phyloP scores from a whole-genome alignment of 2,113 vertebrate genomes.

The Neotragus pygmaeus region DNA sequence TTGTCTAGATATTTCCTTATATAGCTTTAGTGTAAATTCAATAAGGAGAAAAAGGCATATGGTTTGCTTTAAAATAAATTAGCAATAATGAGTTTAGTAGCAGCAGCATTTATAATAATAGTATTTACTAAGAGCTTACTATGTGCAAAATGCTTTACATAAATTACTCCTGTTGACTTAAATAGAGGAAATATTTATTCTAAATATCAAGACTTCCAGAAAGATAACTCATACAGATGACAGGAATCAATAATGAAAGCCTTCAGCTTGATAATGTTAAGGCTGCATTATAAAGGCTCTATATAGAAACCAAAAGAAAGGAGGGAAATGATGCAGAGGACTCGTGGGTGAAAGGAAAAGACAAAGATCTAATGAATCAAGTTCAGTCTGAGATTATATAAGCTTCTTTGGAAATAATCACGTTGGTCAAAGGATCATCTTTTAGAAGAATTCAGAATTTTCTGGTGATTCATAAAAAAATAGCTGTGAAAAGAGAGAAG shows the following conservation, averaged over 20 bases:
- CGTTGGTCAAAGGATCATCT: background rate
- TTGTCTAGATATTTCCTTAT: background rate
- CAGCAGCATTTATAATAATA: background rate
- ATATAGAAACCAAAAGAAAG: background rate
- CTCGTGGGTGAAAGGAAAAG: background rate
- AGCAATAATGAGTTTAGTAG: background rate
- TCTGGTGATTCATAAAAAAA: background rate
- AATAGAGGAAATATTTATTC: background rate
- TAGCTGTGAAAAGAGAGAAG: conserved; percentile 17
- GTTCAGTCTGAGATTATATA: background rate
- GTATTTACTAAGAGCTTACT: background rate
- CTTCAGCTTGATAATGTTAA: background rate
- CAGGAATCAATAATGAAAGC: background rate
- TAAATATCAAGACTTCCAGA: background rate
- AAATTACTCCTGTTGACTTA: background rate
- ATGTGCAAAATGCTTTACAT: background rate
- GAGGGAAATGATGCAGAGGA: background rate
- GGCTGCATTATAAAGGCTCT: background rate
- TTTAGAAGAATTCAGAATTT: conserved; percentile 16
- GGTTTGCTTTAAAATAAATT: conserved; percentile 28
- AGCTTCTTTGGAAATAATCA: background rate
- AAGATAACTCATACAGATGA: background rate
- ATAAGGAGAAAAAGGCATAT: background rate
- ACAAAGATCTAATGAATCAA: background rate
- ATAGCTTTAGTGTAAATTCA: background rate